Evolutionary conservation across 1,140 invertebrate species (phyloP).

Genomic region (Drosophila pruinosa): DNA sequence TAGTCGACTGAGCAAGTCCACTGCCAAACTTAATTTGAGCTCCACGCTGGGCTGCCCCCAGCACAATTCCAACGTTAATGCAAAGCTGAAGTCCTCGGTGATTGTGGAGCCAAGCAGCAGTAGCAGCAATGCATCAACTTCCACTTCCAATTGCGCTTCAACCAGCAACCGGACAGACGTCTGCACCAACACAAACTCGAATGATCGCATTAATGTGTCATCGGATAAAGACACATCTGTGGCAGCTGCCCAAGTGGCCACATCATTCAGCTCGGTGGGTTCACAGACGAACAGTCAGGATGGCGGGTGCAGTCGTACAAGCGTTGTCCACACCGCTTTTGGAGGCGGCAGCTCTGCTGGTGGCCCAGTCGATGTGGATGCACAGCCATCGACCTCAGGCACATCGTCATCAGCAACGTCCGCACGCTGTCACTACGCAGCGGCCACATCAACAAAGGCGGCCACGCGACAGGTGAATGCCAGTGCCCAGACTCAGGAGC

Average conservation of each 20-base stretch:
- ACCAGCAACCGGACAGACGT: slow-evolving; percentile 52
- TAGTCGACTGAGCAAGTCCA: slow-evolving; percentile 79
- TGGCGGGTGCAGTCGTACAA: slow-evolving; percentile 71
- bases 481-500: slow-evolving; percentile 74
- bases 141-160: slow-evolving; percentile 22
- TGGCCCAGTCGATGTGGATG: slow-evolving; percentile 39
- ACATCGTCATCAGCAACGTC: slow-evolving; percentile 37
- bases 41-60: slow-evolving; percentile 53
- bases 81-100: slow-evolving; percentile 19
- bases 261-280: slow-evolving; percentile 59
- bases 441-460: slow-evolving; percentile 23
- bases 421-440: slow-evolving; percentile 70
- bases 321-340: slow-evolving; percentile 10
- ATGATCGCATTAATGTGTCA: slow-evolving; percentile 54
- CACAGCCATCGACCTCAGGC: slow-evolving; percentile 70
- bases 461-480: slow-evolving; percentile 65
- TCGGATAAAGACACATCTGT: slow-evolving; percentile 4
- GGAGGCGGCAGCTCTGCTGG: not conserved
- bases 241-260: slow-evolving; percentile 18
- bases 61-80: slow-evolving; percentile 6
- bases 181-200: slow-evolving; percentile 76
- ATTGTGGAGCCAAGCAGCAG: slow-evolving; percentile 18
- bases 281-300: slow-evolving; percentile 69
- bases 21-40: slow-evolving; percentile 79
- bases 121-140: not conserved